A percentile compares a stretch with the other conserved stretches of the same genome.
Conservation (phyloP, 2,888 invertebrate genomes). For the Rhabditophanes sp. region DNA sequence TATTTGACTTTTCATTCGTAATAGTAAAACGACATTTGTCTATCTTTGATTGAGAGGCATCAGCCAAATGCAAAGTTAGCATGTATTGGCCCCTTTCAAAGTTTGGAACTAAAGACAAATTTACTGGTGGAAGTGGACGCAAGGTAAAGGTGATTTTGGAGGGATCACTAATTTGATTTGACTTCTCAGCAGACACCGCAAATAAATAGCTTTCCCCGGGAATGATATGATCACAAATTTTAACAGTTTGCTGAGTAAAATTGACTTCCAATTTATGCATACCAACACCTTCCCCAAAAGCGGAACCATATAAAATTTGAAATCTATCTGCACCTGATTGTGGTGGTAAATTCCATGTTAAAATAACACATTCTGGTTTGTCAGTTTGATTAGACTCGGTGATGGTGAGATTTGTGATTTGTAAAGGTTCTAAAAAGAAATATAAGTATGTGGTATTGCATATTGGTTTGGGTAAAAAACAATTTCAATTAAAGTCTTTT, state of each 20-base stretch:
- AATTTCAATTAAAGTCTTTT: background rate
- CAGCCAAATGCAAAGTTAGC: constrained; percentile 18
- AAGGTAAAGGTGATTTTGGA: constrained; percentile 24
- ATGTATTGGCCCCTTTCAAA: constrained; percentile 28
- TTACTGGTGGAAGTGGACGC: constrained; percentile 29
- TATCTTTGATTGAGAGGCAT: constrained; percentile 14
- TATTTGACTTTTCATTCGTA: constrained; percentile 19
- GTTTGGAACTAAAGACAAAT: constrained; percentile 26
- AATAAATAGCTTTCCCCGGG: constrained; percentile 29
- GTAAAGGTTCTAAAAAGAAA: constrained; percentile 13
- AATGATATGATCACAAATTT: constrained; percentile 22
- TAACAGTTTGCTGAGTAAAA: constrained; percentile 12
- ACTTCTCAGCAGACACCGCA: constrained; percentile 30
- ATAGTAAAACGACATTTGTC: constrained; percentile 25
- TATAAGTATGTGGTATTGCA: background rate
- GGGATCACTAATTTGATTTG: constrained; percentile 21
- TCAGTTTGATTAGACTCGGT: constrained; percentile 22
- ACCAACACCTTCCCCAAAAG: constrained; percentile 12
- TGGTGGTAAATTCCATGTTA: constrained; percentile 23
- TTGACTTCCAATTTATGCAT: constrained; percentile 12
- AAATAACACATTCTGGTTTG: constrained; percentile 31
- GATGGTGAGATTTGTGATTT: constrained; percentile 18
- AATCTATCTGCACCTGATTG: constrained; percentile 27
- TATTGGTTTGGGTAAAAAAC: background rate
- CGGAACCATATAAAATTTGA: constrained; percentile 22